Evolutionary conservation across 2,797 vertebrate genomes (phyloP), one percentile per base, ranked within the genome.

Genomic region (Malurus leucopterus): DNA sequence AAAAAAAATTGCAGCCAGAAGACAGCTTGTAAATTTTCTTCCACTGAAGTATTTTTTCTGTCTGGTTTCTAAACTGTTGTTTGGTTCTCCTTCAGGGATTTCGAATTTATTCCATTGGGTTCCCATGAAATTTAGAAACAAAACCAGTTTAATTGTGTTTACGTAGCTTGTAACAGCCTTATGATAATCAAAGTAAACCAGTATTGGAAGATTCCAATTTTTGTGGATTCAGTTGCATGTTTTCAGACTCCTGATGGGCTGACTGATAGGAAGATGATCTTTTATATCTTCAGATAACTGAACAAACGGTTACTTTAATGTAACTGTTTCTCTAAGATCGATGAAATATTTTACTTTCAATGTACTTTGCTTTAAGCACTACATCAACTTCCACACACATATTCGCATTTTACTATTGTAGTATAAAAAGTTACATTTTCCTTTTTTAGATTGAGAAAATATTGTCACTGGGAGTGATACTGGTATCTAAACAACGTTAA

Each of bases 91-190:
- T 76, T 73, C 20, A 38, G 23, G 63, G 32, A 32, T 65, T 69
- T 65, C 34, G 8, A 26, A 44, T 72, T 57, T 44, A 8, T 30
- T 71, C 24, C 53, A 3, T 53, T 77, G 21, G 0, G 5, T 55
- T 89, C 34, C 40, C 16, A 3, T 54, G 51, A 69, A 86, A 63
- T 15, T 34, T 59, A 38, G 19, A 34, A 72, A 68, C 7, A 87
- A 84, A 77, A 63, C 72, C 30, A 19, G 3, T 61, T 50, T 88
- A 12, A 53, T 21, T 74, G 22, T 34, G 40, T 53, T 91, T 93
- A 77, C 21, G 12, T 88, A 43, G 30, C 27, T 87, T 89, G 34
- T 78, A 65, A 80, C 91, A 57, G 30, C 78, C 92, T 89, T 91
- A 34, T 78, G 19, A 29, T 61, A 22, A 8, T 44, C 27, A 80